Evolutionary conservation across 2,113 vertebrate genomes (phyloP).

Genomic region (Cyanoramphus novaezelandiae): DNA sequence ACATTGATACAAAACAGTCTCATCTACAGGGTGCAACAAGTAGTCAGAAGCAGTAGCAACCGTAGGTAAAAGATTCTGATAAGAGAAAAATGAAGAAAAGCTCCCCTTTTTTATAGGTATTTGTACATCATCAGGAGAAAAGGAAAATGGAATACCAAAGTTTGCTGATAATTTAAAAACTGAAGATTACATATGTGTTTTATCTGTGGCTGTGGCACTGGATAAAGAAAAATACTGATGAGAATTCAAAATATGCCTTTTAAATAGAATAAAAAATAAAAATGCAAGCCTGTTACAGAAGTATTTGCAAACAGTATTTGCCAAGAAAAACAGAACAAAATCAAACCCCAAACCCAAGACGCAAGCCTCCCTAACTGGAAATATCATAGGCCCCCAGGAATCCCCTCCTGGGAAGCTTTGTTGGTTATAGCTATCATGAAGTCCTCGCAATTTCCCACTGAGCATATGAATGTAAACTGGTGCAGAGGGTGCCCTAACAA

Average conservation of each 20-base stretch:
- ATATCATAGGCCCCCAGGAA: background rate
- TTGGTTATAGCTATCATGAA: conserved; percentile 19
- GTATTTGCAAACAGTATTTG: background rate
- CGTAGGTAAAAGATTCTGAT: background rate
- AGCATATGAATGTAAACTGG: conserved; percentile 22
- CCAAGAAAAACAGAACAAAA: background rate
- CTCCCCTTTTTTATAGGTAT: background rate
- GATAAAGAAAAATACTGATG: background rate
- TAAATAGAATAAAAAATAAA: background rate
- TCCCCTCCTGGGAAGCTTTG: background rate
- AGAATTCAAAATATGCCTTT: background rate
- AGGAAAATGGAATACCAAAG: background rate
- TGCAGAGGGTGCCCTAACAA: conserved; percentile 19
- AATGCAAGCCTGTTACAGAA: background rate
- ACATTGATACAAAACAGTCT: background rate
- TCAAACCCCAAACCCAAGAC: background rate
- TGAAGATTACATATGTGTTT: background rate
- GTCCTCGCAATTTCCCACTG: conserved; percentile 14
- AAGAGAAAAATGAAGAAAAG: background rate
- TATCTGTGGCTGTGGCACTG: background rate
- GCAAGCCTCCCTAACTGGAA: background rate
- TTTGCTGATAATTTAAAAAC: background rate
- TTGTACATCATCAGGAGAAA: background rate
- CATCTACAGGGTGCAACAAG: background rate
- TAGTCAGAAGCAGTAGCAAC: background rate